Evolutionary conservation across 2,888 invertebrate species (phyloP).

Genomic region (Atherix ibis): DNA sequence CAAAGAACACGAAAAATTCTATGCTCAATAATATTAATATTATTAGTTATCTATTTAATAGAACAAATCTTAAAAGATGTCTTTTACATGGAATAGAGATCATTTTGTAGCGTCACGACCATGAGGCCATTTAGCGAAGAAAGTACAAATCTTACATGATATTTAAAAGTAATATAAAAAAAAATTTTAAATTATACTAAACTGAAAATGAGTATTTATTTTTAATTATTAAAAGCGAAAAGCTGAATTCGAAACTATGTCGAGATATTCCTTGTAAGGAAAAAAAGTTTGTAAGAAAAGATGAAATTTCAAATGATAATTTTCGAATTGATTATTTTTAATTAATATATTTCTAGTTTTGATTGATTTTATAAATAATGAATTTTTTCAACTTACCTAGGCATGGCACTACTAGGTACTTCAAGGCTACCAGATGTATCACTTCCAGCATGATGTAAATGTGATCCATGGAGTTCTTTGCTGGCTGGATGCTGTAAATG

Average conservation of each 20-base stretch:
- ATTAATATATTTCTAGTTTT: no score
- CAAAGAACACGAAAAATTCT: no score
- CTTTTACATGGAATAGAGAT: no score
- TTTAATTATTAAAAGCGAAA: neutral
- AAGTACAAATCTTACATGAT: no score
- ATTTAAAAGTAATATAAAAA: no score
- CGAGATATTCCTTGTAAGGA: neutral
- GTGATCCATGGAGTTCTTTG: slow-evolving; percentile 15
- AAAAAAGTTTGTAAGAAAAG: neutral
- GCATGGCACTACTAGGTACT: slow-evolving; percentile 24
- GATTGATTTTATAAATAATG: no score
- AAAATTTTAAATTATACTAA: neutral
- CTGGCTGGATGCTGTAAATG: neutral
- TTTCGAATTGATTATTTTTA: no score
- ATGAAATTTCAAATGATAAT: neutral
- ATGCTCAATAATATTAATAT: no score
- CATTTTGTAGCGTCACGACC: no score
- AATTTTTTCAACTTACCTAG: slow-evolving; percentile 18
- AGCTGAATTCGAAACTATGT: neutral
- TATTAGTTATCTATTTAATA: no score
- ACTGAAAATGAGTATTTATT: neutral
- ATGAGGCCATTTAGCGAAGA: no score
- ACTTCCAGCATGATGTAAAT: slow-evolving; percentile 12
- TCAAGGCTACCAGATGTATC: slow-evolving; percentile 25
- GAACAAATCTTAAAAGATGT: no score